Conservation (phyloP, 2,888 invertebrate genomes). For the Falcaria lacertinaria region DNA sequence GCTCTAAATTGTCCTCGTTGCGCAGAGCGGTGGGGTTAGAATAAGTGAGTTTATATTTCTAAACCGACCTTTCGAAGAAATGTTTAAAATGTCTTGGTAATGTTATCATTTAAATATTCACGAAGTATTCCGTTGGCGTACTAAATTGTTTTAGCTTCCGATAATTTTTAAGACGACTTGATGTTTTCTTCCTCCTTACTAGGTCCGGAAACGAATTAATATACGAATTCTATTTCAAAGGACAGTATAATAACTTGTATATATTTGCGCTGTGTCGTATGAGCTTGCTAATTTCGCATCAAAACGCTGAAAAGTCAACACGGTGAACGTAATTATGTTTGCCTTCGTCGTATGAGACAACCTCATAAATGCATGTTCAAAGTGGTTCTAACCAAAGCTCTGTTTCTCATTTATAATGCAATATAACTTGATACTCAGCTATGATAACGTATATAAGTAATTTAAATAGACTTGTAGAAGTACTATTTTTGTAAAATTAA, state of each 20-base stretch:
- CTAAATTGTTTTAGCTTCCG: constrained; percentile 1
- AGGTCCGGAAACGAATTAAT: neutral
- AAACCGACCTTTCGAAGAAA: neutral
- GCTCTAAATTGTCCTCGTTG: constrained; percentile 12
- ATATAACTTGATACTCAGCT: too few relatives aligned
- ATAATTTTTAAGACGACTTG: neutral
- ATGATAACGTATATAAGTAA: too few relatives aligned
- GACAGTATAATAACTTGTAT: neutral
- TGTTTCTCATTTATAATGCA: too few relatives aligned
- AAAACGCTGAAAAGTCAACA: constrained; percentile 33
- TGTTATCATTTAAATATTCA: neutral
- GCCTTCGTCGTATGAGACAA: constrained; percentile 23
- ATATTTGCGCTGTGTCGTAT: constrained; percentile 5
- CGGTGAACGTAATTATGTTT: constrained; percentile 44
- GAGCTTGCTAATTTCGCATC: constrained; percentile 30
- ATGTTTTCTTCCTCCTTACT: neutral
- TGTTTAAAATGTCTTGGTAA: neutral
- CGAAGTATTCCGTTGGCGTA: neutral
- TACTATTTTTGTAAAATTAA: too few relatives aligned
- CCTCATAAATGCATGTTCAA: constrained; percentile 31
- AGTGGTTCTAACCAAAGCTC: constrained; percentile 10
- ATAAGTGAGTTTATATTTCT: constrained; percentile 4
- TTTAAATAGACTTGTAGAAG: too few relatives aligned
- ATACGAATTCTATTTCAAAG: too few relatives aligned
- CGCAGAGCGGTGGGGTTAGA: constrained; percentile 5